Base-by-base conservation (phyloP, 2,888 invertebrate genomes). In the Tetragonisca angustula region DNA sequence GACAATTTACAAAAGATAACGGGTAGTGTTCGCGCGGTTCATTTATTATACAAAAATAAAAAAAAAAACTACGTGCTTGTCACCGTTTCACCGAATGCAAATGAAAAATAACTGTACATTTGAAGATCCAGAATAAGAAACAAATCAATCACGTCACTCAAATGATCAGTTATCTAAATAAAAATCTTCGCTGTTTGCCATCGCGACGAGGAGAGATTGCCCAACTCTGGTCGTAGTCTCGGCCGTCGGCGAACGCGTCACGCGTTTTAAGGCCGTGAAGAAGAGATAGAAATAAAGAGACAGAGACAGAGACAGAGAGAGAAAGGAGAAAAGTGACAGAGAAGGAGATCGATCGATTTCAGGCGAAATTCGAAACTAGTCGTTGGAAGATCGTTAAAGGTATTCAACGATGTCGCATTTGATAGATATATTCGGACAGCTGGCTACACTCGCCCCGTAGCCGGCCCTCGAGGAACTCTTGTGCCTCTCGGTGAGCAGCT, bases 351-450 rank as follows among this genome's bases (percentile, higher is more conserved):
- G 36, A 43, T 43, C 43, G 43, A 43, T 43, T 43, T 36, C 82
- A 61, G 68, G 59, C 5, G 62, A 56, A 76, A 71, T 62, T 80
- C 56, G 50, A 70, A 65, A 74, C 70, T 76, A 82, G 76, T 61
- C 59, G 65, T 56, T 74, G 87, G 79, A 81, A 84, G 85, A 83
- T 79, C 87, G 87, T 96, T 97, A 98, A 95, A 98, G 96, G 95
- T 98, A 98, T 94, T 98, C 98, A 91, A 98, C 98, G 92, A 98
- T 98, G 95, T 98, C 98, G 96, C 98, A 98, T 95, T 98, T 98
- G 91, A 98, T 98, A 85, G 98, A 98, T 95, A 98, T 98, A 95
- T 98, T 98, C 50, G 98, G 98, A 94, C 98, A 98, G 92, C 98
- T 98, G 90, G 98, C 97, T 78, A 98, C 98, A 89, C 97, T 97